phyloP scores from a whole-genome alignment of 2,797 vertebrate species.

The Cossypha heuglini region DNA sequence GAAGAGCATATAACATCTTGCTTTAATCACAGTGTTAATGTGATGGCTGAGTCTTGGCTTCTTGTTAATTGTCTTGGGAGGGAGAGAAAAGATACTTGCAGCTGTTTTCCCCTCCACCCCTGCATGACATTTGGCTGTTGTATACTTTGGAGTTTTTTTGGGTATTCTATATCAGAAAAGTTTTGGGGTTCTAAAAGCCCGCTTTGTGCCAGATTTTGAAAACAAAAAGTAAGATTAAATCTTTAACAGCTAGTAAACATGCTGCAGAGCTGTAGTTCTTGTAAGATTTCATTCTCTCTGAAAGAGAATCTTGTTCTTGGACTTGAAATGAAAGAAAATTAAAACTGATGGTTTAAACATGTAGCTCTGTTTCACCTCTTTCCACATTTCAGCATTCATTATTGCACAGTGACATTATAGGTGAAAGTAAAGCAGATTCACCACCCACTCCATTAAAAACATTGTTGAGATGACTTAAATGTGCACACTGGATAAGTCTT shows the following conservation, averaged over 20 bases:
- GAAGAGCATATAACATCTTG: neutral
- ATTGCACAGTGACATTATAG: neutral
- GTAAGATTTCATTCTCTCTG: neutral
- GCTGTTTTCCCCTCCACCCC: neutral
- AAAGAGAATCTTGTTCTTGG: neutral
- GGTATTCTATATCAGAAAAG: neutral
- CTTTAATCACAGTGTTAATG: neutral
- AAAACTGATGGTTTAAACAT: neutral
- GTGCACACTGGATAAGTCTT: neutral
- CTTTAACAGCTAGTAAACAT: fast-evolving
- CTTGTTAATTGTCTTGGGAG: neutral
- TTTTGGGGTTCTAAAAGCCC: neutral
- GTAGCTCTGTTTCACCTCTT: neutral
- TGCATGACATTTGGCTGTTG: neutral
- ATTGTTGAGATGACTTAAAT: neutral
- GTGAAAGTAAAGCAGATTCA: neutral
- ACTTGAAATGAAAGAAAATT: neutral
- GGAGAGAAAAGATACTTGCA: neutral
- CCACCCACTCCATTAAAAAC: neutral
- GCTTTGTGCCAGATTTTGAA: neutral
- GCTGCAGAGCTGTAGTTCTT: neutral
- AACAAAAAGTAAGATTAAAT: neutral
- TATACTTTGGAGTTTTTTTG: fast-evolving
- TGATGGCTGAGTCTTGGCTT: neutral
- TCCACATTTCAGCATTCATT: neutral